Base-by-base conservation (phyloP, 2,888 invertebrate species). In the Kuschelorhynchus macadamiae region DNA sequence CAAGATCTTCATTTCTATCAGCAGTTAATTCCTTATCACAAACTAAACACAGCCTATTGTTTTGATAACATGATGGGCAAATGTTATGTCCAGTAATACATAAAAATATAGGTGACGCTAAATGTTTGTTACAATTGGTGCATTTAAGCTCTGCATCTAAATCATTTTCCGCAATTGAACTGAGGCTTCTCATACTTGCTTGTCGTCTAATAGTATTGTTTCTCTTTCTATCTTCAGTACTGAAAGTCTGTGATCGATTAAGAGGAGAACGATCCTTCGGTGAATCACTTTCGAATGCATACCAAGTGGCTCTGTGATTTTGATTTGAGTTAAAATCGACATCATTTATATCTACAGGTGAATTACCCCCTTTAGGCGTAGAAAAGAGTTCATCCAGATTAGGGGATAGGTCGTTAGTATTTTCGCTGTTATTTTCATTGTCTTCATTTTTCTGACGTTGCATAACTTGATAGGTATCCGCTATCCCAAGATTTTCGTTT, bases 61-160 rank as follows among this genome's bases (percentile, higher is more conserved):
- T 39, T 1, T 18, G 30, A 33, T 70, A 74, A 55, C 79, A 80
- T 16, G 66, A 67, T 2, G 56, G 17, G 60, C 79, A 80, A 18
- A 79, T 73, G 46, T 72, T 79, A 49, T 79, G 78, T 2, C 71
- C 74, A 11, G 72, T 71, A 14, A 46, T 50, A 55, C 79, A 80
- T 1, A 78, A 30, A 53, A 74, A 79, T 53, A 79, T 78, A 9
- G 79, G 80, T 5, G 78, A 75, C 16, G 74, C 46, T 56, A 80
- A 71, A 20, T 71, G 69, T 2, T 56, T 42, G 2, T 70, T 67
- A 53, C 79, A 79, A 30, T 74, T 74, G 14, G 73, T 49, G 52
- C 78, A 80, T 46, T 70, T 67, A 1, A 69, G 39, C 21, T 69
- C 69, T 9, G 70, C 9, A 46, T 71, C 72, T 25, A 63, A 49